phyloP scores from a whole-genome alignment of 2,888 invertebrate species.

The Sussaba pulchella region DNA sequence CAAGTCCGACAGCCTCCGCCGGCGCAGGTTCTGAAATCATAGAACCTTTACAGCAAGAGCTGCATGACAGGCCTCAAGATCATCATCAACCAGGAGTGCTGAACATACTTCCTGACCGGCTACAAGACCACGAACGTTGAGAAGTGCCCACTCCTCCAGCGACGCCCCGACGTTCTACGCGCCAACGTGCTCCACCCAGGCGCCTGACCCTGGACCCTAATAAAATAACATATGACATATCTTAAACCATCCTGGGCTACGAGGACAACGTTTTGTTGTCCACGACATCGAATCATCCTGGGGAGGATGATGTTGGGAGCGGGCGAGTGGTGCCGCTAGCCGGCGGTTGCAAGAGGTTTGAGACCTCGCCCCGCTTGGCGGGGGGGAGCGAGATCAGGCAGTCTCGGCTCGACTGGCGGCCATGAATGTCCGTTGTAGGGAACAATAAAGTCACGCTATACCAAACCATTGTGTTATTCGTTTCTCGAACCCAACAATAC shows the following conservation, averaged over 20 bases:
- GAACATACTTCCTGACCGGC: conserved; percentile 23
- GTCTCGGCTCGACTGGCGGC: conserved; percentile 20
- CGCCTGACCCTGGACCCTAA: conserved; percentile 36
- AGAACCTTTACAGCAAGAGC: conserved; percentile 24
- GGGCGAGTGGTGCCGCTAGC: not conserved
- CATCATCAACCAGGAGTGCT: conserved; percentile 7
- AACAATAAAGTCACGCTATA: too few species aligned
- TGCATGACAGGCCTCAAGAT: conserved; percentile 15
- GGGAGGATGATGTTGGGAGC: conserved; percentile 41
- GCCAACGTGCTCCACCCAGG: conserved; percentile 29
- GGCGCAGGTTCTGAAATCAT: not conserved
- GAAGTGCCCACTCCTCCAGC: conserved; percentile 13
- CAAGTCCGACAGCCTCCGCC: too few species aligned
- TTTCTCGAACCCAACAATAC: too few species aligned
- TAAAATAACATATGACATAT: conserved; percentile 3
- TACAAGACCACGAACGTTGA: conserved; percentile 9
- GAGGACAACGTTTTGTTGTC: too few species aligned
- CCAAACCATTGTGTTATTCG: too few species aligned
- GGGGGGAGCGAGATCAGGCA: conserved; percentile 36
- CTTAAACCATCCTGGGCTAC: conserved; percentile 3
- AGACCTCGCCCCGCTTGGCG: conserved; percentile 39
- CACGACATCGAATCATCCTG: conserved; percentile 25
- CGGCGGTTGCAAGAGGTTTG: not conserved
- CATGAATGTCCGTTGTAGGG: too few species aligned
- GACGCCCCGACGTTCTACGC: conserved; percentile 30